These are phyloP conservation scores for Megalonaias nervosa DNA, from an alignment of 1,140 invertebrate species.

Conservation along the genomic window DNA sequence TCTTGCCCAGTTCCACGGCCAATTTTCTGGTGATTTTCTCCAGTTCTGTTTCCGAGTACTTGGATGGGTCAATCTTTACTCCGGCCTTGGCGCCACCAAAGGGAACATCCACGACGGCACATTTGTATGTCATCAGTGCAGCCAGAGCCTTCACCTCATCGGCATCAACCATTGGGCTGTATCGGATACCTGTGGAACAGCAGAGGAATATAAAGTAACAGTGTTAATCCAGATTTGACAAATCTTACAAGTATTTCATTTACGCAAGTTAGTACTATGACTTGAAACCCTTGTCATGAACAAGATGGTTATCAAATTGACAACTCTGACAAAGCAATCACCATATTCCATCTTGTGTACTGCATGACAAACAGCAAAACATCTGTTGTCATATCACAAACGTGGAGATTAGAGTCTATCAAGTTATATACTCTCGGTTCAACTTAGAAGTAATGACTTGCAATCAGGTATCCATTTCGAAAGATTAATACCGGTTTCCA, in stretches of 20 bases:
- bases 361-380: no score
- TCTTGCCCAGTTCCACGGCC: conserved; percentile 97
- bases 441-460: no score
- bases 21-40: conserved; percentile 99
- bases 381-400: no score
- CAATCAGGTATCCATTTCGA: no score
- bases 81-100: conserved; percentile 95
- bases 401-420: no score
- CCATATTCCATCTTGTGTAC: no score
- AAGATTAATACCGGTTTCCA: no score
- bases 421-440: no score
- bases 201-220: conserved; percentile 4
- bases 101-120: conserved; percentile 97
- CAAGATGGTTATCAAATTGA: no score
- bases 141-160: conserved; percentile 92
- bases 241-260: not conserved
- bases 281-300: not conserved
- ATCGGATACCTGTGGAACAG: conserved; percentile 89
- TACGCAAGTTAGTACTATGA: not conserved
- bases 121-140: conserved; percentile 98
- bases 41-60: conserved; percentile 95
- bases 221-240: not conserved
- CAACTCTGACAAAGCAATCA: no score
- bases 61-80: conserved; percentile 96
- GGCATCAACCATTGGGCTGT: conserved; percentile 86